Evolutionary conservation across 2,888 invertebrate genomes (phyloP).

Genomic region (Calameuta pallipes): DNA sequence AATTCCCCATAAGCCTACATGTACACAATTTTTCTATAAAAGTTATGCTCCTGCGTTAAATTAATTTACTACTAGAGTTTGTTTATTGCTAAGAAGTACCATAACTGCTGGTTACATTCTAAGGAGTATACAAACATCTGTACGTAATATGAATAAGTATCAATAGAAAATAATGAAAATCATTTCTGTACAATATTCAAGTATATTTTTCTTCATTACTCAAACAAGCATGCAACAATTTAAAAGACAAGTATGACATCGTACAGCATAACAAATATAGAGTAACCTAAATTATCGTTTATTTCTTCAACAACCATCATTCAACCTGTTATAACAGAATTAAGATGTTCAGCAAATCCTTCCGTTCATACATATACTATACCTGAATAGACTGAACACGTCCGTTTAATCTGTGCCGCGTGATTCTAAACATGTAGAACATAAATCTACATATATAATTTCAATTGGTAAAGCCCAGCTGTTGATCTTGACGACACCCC

Average conservation of each 20-base stretch:
- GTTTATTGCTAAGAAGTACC: neutral
- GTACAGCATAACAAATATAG: neutral
- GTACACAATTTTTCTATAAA: neutral
- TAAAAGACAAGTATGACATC: neutral
- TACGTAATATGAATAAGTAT: neutral
- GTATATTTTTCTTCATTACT: neutral
- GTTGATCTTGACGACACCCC: neutral
- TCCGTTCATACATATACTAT: neutral
- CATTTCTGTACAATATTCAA: neutral
- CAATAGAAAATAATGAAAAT: neutral
- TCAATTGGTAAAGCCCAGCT: neutral
- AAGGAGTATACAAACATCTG: neutral
- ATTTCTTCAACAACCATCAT: neutral
- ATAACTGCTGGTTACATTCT: neutral
- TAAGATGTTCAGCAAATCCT: neutral
- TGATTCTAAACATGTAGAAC: neutral
- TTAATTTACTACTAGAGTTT: neutral
- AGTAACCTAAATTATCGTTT: neutral
- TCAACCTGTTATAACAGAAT: neutral
- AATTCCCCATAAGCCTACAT: neutral
- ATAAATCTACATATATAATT: neutral
- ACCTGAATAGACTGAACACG: neutral
- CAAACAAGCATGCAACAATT: neutral
- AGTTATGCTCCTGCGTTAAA: neutral
- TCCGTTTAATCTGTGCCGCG: neutral